Base-by-base conservation (phyloP, 2,113 vertebrate genomes). In the Eolophus roseicapilla region DNA sequence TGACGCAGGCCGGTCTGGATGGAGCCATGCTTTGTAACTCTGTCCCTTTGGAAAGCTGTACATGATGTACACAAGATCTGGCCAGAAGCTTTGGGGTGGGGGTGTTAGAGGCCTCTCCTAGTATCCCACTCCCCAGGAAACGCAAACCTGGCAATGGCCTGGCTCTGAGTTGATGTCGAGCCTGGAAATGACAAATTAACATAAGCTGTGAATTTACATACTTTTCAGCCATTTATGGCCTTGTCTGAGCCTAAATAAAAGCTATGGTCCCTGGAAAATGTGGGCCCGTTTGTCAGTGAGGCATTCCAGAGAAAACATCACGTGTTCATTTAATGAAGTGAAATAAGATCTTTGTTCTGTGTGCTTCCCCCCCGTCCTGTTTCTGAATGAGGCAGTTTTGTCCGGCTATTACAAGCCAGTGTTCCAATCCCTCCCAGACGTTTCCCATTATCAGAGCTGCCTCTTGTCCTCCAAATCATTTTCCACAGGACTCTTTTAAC, bases 381-480 rank as follows among this genome's bases (percentile, higher is more conserved):
- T 95, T 93, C 95, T 95, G 88, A 95, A 96, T 92, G 93, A 97
- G 96, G 92, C 91, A 85, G 88, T 96, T 96, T 93, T 92, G 74
- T 91, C 91, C 78, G 3, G 92, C 77, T 88, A 93, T 89, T 94
- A 79, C 83, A 92, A 87, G 86, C 96, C 96, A 95, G 94, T 69
- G 70, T 96, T 96, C 95, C 95, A 94, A 84, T 86, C 86, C 81
- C 76, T 92, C 83, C 76, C 96, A 96, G 96, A 95, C 67, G 86
- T 96, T 97, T 97, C 94, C 83, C 91, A 96, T 97, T 97, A 95
- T 95, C 88, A 91, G 94, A 89, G 64, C 92, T 95, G 96, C 93
- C 91, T 96, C 93, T 96, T 95, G 91, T 95, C 83, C 92, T 94
- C 92, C 95, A 92, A 73, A 95, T 94, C 24, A 73, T 96, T 97